Evolutionary conservation across 1,140 invertebrate species (phyloP), one percentile per base, ranked within the genome.

Genomic region (Cryptotermes secundus): DNA sequence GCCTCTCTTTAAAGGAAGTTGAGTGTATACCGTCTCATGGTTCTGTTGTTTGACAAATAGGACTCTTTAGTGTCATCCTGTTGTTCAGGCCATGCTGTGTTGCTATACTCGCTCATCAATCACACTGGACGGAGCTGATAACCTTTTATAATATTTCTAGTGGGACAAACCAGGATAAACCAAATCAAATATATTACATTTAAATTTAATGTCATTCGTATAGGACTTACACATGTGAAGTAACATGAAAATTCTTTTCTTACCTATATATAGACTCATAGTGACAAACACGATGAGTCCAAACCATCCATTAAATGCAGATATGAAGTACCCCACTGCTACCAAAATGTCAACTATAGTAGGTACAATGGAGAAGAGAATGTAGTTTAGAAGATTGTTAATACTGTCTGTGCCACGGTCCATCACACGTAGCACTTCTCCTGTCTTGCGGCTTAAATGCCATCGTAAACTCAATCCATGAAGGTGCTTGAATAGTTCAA

Each of bases 321-420:
- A 92, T 26, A 97, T 90, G 86, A 99, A 99, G 89, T 95, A 99
- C 0, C 97, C 89, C 36, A 99, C 93, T 22, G 98, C 98, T n/a
- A 99, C 92, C 0, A 98, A 84, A 72, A 99, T 98, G 89, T 99
- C 98, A 49, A 96, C 89, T 83, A 99, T 94, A 0, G 98, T 99
- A 10, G 98, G 98, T 0, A 95, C 88, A 86, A 99, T 98, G 4
- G 94, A 95, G 88, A 97, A 97, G 22, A 96, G 89, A 87, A 97
- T 95, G 87, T 96, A 98, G 88, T 95, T 97, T 0, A 99, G 92
- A 14, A 99, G 91, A 90, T 96, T 97, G 89, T 98, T 97, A 86
- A 99, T 97, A 31, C 96, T 98, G 86, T 97, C 96, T 7, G 97
- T 99, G 80, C 98, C 98, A 86, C 98, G 92, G 90, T 99, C 98